A percentile compares a stretch with the other conserved stretches of the same genome.
Conservation (phyloP, 2,888 invertebrate species). For the Lapara coniferarum region DNA sequence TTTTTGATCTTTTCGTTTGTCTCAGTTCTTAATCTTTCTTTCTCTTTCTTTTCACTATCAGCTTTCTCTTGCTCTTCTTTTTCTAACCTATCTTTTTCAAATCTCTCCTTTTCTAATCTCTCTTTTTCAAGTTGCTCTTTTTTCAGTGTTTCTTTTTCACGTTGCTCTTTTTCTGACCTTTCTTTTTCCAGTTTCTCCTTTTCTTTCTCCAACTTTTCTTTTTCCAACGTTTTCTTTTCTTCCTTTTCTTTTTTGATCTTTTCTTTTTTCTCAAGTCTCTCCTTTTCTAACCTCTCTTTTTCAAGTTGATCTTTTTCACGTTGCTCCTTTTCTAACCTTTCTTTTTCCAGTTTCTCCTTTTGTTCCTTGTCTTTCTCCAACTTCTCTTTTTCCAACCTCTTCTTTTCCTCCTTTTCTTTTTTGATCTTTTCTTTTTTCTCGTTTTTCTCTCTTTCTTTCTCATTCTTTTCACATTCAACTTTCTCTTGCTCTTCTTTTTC, state of each 20-base stretch:
- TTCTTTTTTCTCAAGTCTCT: constrained; percentile 30
- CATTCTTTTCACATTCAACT: too few species aligned
- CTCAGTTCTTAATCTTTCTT: constrained; percentile 25
- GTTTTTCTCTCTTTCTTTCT: too few species aligned
- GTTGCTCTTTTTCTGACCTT: constrained; percentile 8
- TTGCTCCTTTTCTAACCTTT: constrained; percentile 33
- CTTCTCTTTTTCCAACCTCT: too few species aligned
- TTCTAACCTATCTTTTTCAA: too few species aligned
- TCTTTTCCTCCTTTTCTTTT: too few species aligned
- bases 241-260: background rate
- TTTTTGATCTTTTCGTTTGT: constrained; percentile 20
- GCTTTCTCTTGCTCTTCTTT: constrained; percentile 9
- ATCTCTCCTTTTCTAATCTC: too few species aligned
- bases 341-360: constrained; percentile 9
- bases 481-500: too few species aligned
- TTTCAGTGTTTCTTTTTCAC: too few species aligned
- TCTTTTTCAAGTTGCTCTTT: too few species aligned
- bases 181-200: background rate
- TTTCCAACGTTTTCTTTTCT: constrained; percentile 27
- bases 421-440: too few species aligned
- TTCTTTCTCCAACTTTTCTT: constrained; percentile 19
- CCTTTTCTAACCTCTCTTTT: constrained; percentile 26
- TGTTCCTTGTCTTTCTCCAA: too few species aligned
- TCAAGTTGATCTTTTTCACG: constrained; percentile 28
- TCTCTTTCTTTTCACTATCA: constrained; percentile 4